These are phyloP conservation scores for Tanypteryx hageni DNA, from an alignment of 2,888 invertebrate genomes.

Conservation along the genomic window DNA sequence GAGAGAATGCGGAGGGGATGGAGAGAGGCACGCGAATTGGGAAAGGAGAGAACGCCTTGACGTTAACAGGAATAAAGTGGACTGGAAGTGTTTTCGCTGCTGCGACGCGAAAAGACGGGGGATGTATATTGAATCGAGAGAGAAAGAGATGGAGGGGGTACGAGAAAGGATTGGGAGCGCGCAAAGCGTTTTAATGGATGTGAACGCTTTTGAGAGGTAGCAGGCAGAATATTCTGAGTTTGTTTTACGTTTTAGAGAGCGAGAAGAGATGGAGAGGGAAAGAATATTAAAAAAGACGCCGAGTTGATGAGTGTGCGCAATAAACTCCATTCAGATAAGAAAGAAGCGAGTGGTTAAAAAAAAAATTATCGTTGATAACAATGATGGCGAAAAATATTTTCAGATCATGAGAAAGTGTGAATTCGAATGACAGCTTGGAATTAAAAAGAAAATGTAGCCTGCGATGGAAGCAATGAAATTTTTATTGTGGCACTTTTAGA, in stretches of 20 bases:
- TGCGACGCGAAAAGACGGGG: neutral
- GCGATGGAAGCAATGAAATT: too few species aligned
- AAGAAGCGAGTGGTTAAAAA: too few species aligned
- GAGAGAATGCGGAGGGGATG: neutral
- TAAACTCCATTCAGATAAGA: too few species aligned
- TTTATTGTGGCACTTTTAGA: too few species aligned
- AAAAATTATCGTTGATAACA: too few species aligned
- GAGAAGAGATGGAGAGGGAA: neutral
- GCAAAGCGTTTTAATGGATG: neutral
- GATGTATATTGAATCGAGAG: neutral
- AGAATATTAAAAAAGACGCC: neutral
- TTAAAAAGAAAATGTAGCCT: too few species aligned
- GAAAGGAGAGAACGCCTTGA: neutral
- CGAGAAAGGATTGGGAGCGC: neutral
- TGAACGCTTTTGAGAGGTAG: neutral
- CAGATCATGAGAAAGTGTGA: too few species aligned
- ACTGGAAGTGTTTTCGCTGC: neutral
- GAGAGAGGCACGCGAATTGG: neutral
- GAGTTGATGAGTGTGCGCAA: neutral
- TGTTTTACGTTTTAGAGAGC: neutral
- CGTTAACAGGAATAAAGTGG: neutral
- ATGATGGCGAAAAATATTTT: too few species aligned
- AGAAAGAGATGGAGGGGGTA: too few species aligned
- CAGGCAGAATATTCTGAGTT: neutral
- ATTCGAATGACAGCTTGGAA: too few species aligned